Base-by-base conservation (phyloP, 2,797 vertebrate genomes). In the Cryptoblepharus egeriae region DNA sequence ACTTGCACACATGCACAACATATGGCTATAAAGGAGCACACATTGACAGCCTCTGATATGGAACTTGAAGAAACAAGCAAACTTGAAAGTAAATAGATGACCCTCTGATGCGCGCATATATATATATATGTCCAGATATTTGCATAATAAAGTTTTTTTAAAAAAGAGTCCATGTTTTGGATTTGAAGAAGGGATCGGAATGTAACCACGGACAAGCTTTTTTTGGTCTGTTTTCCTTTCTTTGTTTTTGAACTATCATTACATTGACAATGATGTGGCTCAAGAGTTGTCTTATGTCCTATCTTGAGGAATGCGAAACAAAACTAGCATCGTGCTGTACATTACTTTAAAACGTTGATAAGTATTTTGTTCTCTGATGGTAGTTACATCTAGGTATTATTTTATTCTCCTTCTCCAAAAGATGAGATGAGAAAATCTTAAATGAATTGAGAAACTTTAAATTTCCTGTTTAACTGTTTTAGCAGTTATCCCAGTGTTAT, bases 61-160 rank as follows among this genome's bases (percentile, higher is more conserved):
- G 91, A 92, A 92, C 90, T 91, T 94, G 92, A 88, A 93, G 81
- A 89, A 65, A 90, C 20, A 16, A 86, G 80, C 92, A 92, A 92
- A 95, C 94, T 95, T 96, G 94, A 95, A 95, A 95, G 93, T 95
- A 95, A 93, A 94, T 94, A 95, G n/a, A 87, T 87, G 92, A 82
- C 87, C n/a, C n/a, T n/a, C n/a, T n/a, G n/a, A n/a, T n/a, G n/a
- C n/a, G n/a, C n/a, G n/a, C n/a, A n/a, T n/a, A n/a, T n/a, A n/a
- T n/a, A n/a, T n/a, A n/a, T n/a, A n/a, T n/a, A n/a, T n/a, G n/a
- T n/a, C n/a, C n/a, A n/a, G n/a, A n/a, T 93, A 86, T 94, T 88
- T 92, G 85, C 89, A 91, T 87, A 95, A 86, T 93, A 93, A 93
- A 86, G 92, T 92, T 94, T 89, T 89, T 74, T 67, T 68, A 42